These are phyloP conservation scores for Machimus rusticus DNA, from an alignment of 2,888 invertebrate genomes.

Conservation along the genomic window DNA sequence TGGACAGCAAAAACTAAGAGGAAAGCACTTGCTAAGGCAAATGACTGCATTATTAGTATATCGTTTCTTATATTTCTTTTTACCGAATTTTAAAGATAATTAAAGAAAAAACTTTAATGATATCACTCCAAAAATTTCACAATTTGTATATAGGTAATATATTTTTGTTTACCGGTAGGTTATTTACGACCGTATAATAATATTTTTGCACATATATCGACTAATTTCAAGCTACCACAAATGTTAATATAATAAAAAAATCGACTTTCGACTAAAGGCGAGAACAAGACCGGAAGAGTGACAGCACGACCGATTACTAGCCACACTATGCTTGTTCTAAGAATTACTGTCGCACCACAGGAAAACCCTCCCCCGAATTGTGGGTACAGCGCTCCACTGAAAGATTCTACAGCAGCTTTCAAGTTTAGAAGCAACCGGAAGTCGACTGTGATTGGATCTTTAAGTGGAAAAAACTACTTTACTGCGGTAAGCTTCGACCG, in stretches of 20 bases:
- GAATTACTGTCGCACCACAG: constrained; percentile 6
- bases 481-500: not conserved
- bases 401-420: not conserved
- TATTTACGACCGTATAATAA: not conserved
- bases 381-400: not conserved
- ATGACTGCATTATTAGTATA: constrained; percentile 57
- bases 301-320: constrained; percentile 33
- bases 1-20: constrained; percentile 61
- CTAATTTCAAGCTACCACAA: not conserved
- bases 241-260: not conserved
- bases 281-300: constrained; percentile 31
- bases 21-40: constrained; percentile 59
- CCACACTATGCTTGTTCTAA: constrained; percentile 34
- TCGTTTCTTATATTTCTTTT: not conserved
- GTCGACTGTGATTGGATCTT: constrained; percentile 27
- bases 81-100: not conserved
- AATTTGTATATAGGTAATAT: not conserved
- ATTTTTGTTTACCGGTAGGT: not conserved
- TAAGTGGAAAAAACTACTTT: not conserved
- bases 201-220: not conserved
- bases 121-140: not conserved
- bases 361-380: not conserved
- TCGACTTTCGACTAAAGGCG: constrained; percentile 3
- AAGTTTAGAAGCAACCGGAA: constrained; percentile 22
- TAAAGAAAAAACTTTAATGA: not conserved